These are phyloP conservation scores for Perognathus longimembris DNA, from an alignment of 2,113 vertebrate genomes.

Conservation along the genomic window DNA sequence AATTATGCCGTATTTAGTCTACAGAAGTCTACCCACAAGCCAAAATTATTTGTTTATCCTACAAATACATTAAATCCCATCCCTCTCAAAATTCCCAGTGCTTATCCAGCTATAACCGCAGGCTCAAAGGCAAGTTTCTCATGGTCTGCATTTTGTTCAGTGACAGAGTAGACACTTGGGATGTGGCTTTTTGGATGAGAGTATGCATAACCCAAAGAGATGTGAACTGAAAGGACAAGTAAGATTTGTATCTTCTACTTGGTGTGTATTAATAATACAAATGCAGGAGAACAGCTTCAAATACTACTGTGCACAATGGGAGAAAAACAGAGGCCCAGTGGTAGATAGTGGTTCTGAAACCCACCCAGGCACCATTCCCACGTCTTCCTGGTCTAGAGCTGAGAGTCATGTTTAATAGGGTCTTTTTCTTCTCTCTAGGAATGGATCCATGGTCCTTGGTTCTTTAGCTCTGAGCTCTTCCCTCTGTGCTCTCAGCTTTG, in stretches of 20 bases:
- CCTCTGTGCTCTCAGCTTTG: neutral
- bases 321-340: neutral
- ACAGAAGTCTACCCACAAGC: neutral
- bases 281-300: too few species aligned
- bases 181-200: neutral
- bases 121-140: neutral
- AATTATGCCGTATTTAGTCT: neutral
- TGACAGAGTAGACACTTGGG: neutral
- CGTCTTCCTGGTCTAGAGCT: neutral
- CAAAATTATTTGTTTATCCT: neutral
- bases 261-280: neutral
- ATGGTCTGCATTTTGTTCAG: neutral
- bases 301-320: neutral
- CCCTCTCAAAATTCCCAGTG: neutral
- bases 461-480: neutral
- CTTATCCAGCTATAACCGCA: neutral
- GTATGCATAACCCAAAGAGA: neutral
- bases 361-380: neutral
- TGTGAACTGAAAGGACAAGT: too few species aligned
- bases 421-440: neutral
- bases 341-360: neutral
- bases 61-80: neutral
- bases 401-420: neutral
- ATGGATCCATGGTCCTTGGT: neutral
- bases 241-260: neutral